Base-by-base conservation (phyloP, 2,113 vertebrate species). In the Brachyhypopomus gauderio region DNA sequence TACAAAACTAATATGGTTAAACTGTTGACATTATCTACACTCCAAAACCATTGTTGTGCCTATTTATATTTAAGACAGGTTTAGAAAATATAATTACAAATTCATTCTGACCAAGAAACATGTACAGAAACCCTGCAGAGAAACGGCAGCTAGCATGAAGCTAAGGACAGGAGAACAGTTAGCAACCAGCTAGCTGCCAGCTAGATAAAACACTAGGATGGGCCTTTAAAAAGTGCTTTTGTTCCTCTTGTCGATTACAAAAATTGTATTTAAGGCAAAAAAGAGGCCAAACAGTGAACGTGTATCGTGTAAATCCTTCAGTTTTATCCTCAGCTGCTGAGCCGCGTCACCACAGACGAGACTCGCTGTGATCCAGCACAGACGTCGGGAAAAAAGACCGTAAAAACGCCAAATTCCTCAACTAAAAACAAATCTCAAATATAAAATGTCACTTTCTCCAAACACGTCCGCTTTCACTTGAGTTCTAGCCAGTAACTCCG, bases 341-440 rank as follows among this genome's bases (percentile, higher is more conserved):
- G 91, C 86, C 88, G 90, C 89, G 92, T 92, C 91, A 91, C 89
- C 91, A 90, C 88, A 64, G 74, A 66, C 55, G 45, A 52, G 12
- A 12, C 45, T 45, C 41, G 41, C 6, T 52, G 45, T 11, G 45
- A 52, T 52, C 45, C 45, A 52, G 25, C 66, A 9, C 52, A 27
- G 14, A 70, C 66, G 66, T 41, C 66, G 11, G 38, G n/a, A 60
- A 67, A 60, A 67, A 70, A n/a, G 19, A 70, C 12, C 5, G 11
- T 38, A 22, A 41, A 41, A n/a, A 19, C 17, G 14, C 12, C 1
- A 9, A 41, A 20, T 34, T 0, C 34, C 19, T 6, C 1, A 14
- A 14, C 12, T 52, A 52, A 52, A 52, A 52, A 52, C 45, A 52
- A 52, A 14, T 52, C 45, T 14, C 1, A 52, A 14, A 52, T 52